These are phyloP conservation scores for Notospermus geniculatus DNA, from an alignment of 1,140 invertebrate genomes.

Conservation along the genomic window DNA sequence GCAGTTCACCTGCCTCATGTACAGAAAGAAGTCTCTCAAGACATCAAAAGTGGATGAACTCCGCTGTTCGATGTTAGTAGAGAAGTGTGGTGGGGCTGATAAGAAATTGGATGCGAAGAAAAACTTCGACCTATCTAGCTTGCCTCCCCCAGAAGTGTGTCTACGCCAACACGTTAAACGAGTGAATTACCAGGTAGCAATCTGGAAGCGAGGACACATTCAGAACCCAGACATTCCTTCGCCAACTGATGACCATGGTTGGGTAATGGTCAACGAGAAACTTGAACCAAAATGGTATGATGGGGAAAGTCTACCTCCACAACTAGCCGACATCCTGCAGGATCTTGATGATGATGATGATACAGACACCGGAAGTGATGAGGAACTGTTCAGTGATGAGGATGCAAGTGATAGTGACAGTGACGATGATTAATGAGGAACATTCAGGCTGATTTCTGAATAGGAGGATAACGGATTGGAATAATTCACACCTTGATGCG, in stretches of 20 bases:
- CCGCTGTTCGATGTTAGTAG: neutral
- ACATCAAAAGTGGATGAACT: conserved; percentile 3
- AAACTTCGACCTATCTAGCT: neutral
- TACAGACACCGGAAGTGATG: conserved; percentile 1
- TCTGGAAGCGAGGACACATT: neutral
- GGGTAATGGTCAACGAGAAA: conserved; percentile 2
- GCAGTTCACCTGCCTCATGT: neutral
- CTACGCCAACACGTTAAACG: neutral
- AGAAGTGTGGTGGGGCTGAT: neutral
- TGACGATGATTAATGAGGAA: neutral
- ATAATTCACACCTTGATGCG: neutral
- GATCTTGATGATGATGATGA: neutral
- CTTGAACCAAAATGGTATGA: conserved; percentile 3
- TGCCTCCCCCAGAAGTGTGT: neutral
- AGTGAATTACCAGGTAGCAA: conserved; percentile 1
- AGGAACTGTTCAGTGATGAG: neutral
- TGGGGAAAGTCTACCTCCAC: conserved; percentile 1
- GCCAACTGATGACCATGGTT: neutral
- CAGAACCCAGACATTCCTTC: neutral
- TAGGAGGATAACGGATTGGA: neutral
- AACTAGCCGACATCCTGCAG: neutral
- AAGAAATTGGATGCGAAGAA: neutral
- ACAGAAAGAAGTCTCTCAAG: conserved; percentile 1
- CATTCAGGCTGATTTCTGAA: neutral
- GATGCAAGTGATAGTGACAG: neutral